Evolutionary conservation across 2,888 invertebrate species (phyloP), one percentile per base, ranked within the genome.

Genomic region (Drosophila flavopinicola): DNA sequence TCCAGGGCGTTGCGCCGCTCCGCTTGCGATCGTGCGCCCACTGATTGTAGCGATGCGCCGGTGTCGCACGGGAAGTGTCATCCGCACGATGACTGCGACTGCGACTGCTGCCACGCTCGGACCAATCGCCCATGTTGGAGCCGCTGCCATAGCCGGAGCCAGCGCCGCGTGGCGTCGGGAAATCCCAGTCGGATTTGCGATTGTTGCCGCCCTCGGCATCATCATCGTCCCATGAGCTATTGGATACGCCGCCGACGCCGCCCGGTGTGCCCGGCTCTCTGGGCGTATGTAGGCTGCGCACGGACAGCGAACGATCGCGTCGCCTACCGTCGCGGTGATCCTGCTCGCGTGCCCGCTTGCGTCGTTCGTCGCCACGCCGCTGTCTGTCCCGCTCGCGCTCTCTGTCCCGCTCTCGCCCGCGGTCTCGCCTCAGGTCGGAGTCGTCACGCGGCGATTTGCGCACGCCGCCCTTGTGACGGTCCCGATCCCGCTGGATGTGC

Each of bases 141-240:
- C n/a, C n/a, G n/a, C n/a, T 92, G 0, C 51, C 49, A 3, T 13
- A 33, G 9, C 35, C 48, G 13, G 60, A 47, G 11, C 20, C 20
- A 20, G 57, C 91, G 90, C 64, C 37, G 6, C 51, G 92, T 0
- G 98, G 98, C 0, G 98, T 98, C 0, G 98, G 97, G 88, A 96
- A 94, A 91, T 98, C 98, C 98, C 98, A 99, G 48, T 95, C 94
- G 0, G 98, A 98, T 77, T 94, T 94, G 15, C 83, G 85, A 4
- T 56, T 41, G 38, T 5, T 13, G 27, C 41, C 23, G 10, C 53
- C 45, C 5, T 89, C 89, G 15, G 87, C 88, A 32, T 91, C 91
- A 44, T 95, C 95, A 71, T 96, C 96, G 69, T 96, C 96, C 91
- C 91, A 91, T 0, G 91, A 82, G 39, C 88, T 88, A 29, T 92